Conservation (phyloP, 2,797 vertebrate species). For the Onychomys leucogaster region DNA sequence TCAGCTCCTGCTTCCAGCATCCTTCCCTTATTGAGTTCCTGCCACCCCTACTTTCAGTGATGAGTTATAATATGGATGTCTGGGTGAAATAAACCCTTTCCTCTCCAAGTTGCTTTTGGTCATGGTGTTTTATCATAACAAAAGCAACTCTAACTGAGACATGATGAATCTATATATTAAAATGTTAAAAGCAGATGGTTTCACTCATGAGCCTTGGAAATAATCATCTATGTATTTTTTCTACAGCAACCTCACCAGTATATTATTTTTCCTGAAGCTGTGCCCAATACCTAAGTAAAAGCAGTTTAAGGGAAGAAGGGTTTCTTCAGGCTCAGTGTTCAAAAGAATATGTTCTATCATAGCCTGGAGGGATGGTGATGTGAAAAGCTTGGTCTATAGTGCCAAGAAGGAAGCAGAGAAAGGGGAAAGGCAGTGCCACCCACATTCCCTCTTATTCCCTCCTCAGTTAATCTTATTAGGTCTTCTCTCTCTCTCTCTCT, state of each 20-base stretch:
- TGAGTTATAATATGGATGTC: no score
- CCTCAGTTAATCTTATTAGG: neutral
- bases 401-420: neutral
- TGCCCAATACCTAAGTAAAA: neutral
- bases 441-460: neutral
- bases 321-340: neutral
- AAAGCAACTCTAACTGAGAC: neutral
- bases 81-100: neutral
- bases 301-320: neutral
- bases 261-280: neutral
- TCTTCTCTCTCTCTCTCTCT: no score
- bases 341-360: fast-evolving
- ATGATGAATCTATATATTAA: neutral
- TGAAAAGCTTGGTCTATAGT: neutral
- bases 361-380: neutral
- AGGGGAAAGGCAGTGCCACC: neutral
- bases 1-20: neutral
- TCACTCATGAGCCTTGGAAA: slow-evolving; percentile 46
- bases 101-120: neutral
- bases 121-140: neutral
- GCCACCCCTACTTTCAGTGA: neutral
- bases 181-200: slow-evolving; percentile 40
- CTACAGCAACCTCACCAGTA: slow-evolving; percentile 40
- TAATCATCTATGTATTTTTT: slow-evolving; percentile 59
- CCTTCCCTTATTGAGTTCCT: neutral